Evolutionary conservation across 2,113 vertebrate genomes (phyloP).

Genomic region (Montifringilla adamsi): DNA sequence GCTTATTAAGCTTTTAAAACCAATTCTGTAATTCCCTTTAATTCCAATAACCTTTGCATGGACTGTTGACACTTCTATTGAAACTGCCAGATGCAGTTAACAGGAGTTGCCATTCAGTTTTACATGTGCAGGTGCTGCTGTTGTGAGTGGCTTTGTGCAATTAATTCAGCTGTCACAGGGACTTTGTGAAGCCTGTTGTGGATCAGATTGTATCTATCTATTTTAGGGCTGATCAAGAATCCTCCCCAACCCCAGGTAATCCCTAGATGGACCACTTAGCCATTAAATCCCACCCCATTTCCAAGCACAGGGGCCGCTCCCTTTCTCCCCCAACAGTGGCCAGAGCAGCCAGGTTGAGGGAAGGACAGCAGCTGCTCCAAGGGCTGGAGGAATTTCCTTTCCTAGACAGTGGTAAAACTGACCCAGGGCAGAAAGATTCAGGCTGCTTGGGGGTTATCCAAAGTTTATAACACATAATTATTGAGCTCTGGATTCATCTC

Average conservation of each 20-base stretch:
- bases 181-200: background rate
- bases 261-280: background rate
- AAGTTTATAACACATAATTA: background rate
- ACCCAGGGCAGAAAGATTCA: background rate
- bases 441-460: background rate
- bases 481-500: background rate
- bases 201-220: background rate
- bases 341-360: background rate
- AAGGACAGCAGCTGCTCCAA: background rate
- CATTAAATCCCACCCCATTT: background rate
- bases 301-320: background rate
- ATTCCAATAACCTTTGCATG: slow-evolving; percentile 45
- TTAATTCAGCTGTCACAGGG: slow-evolving; percentile 42
- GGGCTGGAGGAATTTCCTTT: background rate
- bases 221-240: background rate
- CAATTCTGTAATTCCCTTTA: slow-evolving; percentile 42
- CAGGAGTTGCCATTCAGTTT: slow-evolving; percentile 1
- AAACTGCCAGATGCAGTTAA: slow-evolving; percentile 51
- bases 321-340: background rate
- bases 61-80: slow-evolving; percentile 46
- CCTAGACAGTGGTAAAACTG: background rate
- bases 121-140: slow-evolving; percentile 32
- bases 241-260: background rate
- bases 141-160: slow-evolving; percentile 8
- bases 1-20: slow-evolving; percentile 49